phyloP scores from a whole-genome alignment of 2,113 vertebrate species.

The Diphyllodes magnificus region DNA sequence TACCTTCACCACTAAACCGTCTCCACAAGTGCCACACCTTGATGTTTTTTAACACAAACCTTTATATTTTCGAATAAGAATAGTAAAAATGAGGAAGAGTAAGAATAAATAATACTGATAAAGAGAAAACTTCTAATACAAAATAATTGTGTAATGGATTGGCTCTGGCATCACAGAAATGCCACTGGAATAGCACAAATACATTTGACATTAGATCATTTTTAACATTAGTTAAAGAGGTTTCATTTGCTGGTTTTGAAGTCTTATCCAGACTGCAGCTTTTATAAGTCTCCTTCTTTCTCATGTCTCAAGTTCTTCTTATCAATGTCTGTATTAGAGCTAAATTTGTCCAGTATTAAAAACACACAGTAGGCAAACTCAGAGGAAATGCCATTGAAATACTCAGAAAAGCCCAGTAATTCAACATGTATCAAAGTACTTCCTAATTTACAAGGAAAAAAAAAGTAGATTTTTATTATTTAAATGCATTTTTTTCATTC shows the following conservation, averaged over 20 bases:
- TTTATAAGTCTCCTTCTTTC: not conserved
- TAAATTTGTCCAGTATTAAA: not conserved
- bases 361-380: not conserved
- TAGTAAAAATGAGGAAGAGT: not conserved
- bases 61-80: not conserved
- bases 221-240: not conserved
- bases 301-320: not conserved
- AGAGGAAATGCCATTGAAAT: not conserved
- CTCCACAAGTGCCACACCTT: not conserved
- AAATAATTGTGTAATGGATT: not conserved
- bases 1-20: not conserved
- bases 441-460: not conserved
- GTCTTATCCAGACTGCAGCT: not conserved
- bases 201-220: not conserved
- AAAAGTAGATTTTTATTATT: rapidly evolving
- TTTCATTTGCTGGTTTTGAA: not conserved
- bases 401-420: not conserved
- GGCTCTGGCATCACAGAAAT: not conserved
- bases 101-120: not conserved
- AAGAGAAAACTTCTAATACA: not conserved
- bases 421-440: not conserved
- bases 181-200: not conserved
- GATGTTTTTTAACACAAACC: not conserved
- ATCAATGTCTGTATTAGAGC: not conserved
- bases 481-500: not conserved